Conservation (phyloP, 2,797 vertebrate species). For the Arctocebus calabarensis region DNA sequence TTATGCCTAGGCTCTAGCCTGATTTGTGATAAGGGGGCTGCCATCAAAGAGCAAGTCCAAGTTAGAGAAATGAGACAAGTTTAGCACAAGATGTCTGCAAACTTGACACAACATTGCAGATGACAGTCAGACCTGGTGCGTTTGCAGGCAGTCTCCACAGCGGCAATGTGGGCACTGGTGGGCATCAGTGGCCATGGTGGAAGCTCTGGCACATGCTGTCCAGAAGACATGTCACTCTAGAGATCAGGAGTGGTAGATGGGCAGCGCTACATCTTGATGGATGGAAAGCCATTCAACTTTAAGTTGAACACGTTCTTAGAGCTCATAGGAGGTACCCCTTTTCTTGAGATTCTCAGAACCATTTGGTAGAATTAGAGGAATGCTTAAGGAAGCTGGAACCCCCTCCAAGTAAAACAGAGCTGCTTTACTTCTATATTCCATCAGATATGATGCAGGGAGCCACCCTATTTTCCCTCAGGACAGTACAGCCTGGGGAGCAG, state of each 20-base stretch:
- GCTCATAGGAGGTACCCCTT: background rate
- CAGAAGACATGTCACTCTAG: background rate
- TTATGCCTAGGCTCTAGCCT: background rate
- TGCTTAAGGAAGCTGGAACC: background rate
- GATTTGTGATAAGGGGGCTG: too few species aligned
- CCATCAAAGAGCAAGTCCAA: background rate
- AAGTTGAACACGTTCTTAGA: background rate
- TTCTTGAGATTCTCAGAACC: background rate
- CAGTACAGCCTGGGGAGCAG: background rate
- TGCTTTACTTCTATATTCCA: background rate
- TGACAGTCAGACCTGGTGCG: rapidly evolving
- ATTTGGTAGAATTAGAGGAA: background rate
- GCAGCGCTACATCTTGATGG: too few species aligned
- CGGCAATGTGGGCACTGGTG: rapidly evolving
- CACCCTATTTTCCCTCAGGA: background rate
- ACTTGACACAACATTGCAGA: background rate
- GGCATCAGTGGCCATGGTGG: background rate
- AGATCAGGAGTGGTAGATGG: background rate
- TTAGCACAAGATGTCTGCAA: background rate
- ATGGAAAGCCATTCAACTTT: background rate
- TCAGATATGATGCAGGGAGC: background rate
- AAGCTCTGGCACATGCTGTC: too few species aligned
- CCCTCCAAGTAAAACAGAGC: background rate
- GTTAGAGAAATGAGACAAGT: background rate
- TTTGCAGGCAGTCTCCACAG: background rate